Evolutionary conservation across 2,888 invertebrate species (phyloP).

Genomic region (Antitype chi): DNA sequence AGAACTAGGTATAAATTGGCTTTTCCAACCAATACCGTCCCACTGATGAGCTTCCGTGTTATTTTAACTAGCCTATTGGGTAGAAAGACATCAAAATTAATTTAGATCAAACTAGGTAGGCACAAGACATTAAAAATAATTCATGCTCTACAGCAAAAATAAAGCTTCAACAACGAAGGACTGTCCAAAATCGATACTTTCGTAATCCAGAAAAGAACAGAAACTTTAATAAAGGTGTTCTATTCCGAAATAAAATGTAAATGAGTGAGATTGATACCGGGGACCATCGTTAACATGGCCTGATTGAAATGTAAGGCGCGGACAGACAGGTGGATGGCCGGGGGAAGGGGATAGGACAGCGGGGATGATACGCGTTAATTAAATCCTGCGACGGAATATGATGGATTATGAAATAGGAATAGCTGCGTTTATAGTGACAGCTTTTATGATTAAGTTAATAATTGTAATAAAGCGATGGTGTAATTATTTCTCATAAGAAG

Average conservation of each 20-base stretch:
- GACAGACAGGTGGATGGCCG: slow-evolving; percentile 46
- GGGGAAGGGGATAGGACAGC: not conserved
- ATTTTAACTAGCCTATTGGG: not conserved
- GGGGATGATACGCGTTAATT: slow-evolving; percentile 57
- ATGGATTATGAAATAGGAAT: slow-evolving; percentile 52
- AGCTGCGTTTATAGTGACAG: slow-evolving; percentile 38
- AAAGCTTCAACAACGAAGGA: not conserved
- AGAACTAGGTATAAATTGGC: not conserved
- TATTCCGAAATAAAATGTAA: slow-evolving; percentile 60
- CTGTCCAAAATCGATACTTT: slow-evolving; percentile 12
- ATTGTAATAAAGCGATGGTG: slow-evolving; percentile 9
- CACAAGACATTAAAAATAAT: not conserved
- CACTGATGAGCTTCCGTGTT: not conserved
- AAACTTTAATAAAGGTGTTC: slow-evolving; percentile 56
- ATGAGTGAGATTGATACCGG: slow-evolving; percentile 62
- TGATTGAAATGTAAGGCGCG: slow-evolving; percentile 61
- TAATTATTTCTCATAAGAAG: not conserved
- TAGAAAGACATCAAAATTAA: not conserved
- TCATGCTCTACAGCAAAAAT: not conserved
- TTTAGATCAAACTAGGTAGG: not conserved
- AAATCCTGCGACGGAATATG: slow-evolving; percentile 56
- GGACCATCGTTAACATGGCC: slow-evolving; percentile 49
- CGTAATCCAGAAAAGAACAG: slow-evolving; percentile 22
- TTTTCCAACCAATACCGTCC: not conserved
- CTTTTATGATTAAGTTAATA: slow-evolving; percentile 40